Evolutionary conservation across 1,140 invertebrate species (phyloP), one percentile per base, ranked within the genome.

Genomic region (Trachymyrmex septentrionalis): DNA sequence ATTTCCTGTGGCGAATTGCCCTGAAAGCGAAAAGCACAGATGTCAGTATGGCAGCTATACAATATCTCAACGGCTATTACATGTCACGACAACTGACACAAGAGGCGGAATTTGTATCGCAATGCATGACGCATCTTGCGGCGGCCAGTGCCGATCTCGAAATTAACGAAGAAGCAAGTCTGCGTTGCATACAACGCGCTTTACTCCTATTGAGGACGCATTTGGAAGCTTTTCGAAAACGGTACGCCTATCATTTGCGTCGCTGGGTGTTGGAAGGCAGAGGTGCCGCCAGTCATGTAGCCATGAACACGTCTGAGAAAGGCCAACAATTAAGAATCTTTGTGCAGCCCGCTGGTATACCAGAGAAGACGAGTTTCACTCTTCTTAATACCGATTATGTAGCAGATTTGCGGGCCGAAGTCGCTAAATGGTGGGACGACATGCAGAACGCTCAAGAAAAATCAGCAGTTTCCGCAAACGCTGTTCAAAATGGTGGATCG

Each of bases 1-100:
- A 98, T 94, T 98, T 99, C 92, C 95, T 99, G 24, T 99, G 98
- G 98, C 98, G 97, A 93, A 99, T 99, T 86, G 98, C 98, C 0
- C 94, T 99, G 0, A 96, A 97, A 87, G 98, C 98, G 1, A 97
- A 97, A 86, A 99, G 97, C 93, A 98, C 98, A 57, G 98, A 99
- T 94, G 98, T 99, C 0, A 99, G 98, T 86, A 97, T 99, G 96
- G 97, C 98, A 6, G 98, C 98, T 0, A 99, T 99, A 84, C 98
- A 99, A 92, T 98, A 98, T 93, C 95, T 99, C 50, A 99, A 99
- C 93, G 97, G 97, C 90, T 99, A 98, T 92, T 99, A 99, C 94
- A 98, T 99, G 96, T 98, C 98, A 34, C 97, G 98, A 87, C 97
- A 98, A 93, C 93, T 99, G 34, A 98, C 98, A 78, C 97, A 98